Evolutionary conservation across 2,113 vertebrate genomes (phyloP).

Genomic region (Brachirus orientalis): DNA sequence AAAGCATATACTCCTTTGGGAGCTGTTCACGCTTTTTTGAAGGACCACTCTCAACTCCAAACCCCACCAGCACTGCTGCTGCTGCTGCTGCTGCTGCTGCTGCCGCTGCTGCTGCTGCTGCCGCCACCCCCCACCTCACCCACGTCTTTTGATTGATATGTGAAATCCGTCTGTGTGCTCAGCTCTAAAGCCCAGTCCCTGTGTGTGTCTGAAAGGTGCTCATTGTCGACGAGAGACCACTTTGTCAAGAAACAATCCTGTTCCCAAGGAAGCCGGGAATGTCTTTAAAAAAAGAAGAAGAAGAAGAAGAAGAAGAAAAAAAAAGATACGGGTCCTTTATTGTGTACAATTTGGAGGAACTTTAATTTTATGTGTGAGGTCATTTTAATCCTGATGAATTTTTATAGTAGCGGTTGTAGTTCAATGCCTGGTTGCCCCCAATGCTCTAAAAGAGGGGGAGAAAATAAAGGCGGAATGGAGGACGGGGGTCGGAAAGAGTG

Average conservation of each 20-base stretch:
- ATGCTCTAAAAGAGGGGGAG: conserved; percentile 79
- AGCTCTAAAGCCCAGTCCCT: conserved; percentile 83
- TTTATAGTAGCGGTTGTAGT: conserved; percentile 83
- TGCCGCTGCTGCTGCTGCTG: conserved; percentile 25
- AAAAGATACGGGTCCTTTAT: conserved; percentile 82
- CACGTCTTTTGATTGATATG: conserved; percentile 86
- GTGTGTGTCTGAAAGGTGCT: conserved; percentile 85
- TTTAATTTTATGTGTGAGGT: conserved; percentile 88
- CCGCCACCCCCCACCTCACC: conserved; percentile 4
- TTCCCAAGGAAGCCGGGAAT: conserved; percentile 84
- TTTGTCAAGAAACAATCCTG: conserved; percentile 87
- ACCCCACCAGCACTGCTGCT: too few species aligned
- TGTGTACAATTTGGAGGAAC: conserved; percentile 80
- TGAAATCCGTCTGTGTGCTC: conserved; percentile 84
- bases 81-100: not conserved
- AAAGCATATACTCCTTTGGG: conserved; percentile 75
- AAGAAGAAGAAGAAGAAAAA: too few species aligned
- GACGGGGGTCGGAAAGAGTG: conserved; percentile 9
- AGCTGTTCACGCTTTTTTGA: conserved; percentile 74
- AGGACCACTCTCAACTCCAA: conserved; percentile 73
- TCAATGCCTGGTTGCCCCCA: conserved; percentile 82
- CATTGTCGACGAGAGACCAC: conserved; percentile 83
- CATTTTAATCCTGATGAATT: conserved; percentile 90
- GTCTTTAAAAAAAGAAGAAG: conserved; percentile 75
- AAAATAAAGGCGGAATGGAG: conserved; percentile 66